Evolutionary conservation across 35 echinoderm and acorn worm genomes (phyloP).

Genomic region (Eucidaris tribuloides): DNA sequence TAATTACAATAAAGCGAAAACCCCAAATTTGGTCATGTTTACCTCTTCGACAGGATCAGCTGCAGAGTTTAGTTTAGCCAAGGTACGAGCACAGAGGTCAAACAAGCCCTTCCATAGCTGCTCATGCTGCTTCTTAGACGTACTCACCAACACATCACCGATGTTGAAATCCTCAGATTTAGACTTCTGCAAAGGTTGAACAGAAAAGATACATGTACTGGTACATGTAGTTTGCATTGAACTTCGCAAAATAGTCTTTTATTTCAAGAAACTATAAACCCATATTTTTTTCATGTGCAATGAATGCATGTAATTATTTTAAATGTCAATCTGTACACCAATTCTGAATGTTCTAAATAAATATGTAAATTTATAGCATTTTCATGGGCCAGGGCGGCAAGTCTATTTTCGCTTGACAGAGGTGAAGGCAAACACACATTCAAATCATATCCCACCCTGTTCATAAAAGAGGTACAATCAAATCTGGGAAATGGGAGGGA

Average conservation of each 20-base stretch:
- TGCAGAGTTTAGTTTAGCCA: conserved; percentile 40
- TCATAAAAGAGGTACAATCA: no score
- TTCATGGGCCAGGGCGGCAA: no score
- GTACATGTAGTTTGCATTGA: neutral
- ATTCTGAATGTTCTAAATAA: no score
- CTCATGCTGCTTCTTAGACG: conserved; percentile 66
- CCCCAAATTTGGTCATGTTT: no score
- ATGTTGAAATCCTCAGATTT: conserved; percentile 86
- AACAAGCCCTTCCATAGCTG: conserved; percentile 70
- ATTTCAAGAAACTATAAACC: neutral
- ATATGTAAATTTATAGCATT: no score
- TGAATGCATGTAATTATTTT: no score
- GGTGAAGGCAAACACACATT: no score
- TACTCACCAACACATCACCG: conserved; percentile 63
- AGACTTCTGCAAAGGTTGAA: conserved; percentile 34
- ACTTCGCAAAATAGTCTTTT: neutral
- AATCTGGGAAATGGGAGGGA: no score
- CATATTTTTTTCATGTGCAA: neutral
- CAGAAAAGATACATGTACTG: neutral
- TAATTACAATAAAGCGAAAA: no score
- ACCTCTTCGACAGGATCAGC: conserved; percentile 37
- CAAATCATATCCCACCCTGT: no score
- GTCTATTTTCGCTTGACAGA: no score
- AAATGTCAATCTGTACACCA: no score
- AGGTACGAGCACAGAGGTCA: conserved; percentile 35